phyloP scores from a whole-genome alignment of 2,888 invertebrate species.

The Drosophila vallismaia region DNA sequence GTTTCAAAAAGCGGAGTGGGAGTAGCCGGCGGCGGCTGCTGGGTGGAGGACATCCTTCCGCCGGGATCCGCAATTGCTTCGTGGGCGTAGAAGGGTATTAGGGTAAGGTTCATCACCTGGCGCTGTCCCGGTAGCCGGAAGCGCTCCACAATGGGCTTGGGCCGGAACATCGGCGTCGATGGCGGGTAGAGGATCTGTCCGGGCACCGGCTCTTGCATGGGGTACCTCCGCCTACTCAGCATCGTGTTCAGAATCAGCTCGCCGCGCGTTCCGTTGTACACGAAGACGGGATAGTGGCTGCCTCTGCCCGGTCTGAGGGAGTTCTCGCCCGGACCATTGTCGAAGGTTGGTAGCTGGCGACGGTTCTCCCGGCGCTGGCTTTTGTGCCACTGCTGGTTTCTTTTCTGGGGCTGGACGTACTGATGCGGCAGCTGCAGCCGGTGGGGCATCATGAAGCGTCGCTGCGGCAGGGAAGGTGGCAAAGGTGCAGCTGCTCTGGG shows the following conservation, averaged over 20 bases:
- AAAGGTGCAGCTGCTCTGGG: neutral
- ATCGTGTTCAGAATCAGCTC: conserved; percentile 81
- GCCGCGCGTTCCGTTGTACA: conserved; percentile 79
- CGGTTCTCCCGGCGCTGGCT: conserved; percentile 31
- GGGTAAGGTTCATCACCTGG: conserved; percentile 69
- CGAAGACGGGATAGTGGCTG: conserved; percentile 66
- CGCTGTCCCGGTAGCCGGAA: conserved; percentile 57
- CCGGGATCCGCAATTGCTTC: conserved; percentile 72
- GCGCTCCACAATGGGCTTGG: conserved; percentile 74
- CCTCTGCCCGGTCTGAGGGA: conserved; percentile 15
- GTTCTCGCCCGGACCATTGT: conserved; percentile 68
- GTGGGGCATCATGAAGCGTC: conserved; percentile 38
- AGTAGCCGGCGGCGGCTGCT: conserved; percentile 25
- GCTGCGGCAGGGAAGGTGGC: conserved; percentile 7
- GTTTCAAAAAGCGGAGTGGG: conserved; percentile 50
- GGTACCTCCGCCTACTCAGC: conserved; percentile 77
- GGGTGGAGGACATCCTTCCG: conserved; percentile 2
- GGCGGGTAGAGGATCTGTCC: conserved; percentile 82
- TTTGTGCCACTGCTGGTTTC: conserved; percentile 1
- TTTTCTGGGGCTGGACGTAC: conserved; percentile 49
- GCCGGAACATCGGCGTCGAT: conserved; percentile 75
- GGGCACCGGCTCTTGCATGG: conserved; percentile 83
- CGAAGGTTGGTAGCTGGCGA: conserved; percentile 66
- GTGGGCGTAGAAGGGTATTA: conserved; percentile 82
- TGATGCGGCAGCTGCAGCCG: conserved; percentile 63